Base-by-base conservation (phyloP, 2,113 vertebrate genomes). In the Strigops habroptila region DNA sequence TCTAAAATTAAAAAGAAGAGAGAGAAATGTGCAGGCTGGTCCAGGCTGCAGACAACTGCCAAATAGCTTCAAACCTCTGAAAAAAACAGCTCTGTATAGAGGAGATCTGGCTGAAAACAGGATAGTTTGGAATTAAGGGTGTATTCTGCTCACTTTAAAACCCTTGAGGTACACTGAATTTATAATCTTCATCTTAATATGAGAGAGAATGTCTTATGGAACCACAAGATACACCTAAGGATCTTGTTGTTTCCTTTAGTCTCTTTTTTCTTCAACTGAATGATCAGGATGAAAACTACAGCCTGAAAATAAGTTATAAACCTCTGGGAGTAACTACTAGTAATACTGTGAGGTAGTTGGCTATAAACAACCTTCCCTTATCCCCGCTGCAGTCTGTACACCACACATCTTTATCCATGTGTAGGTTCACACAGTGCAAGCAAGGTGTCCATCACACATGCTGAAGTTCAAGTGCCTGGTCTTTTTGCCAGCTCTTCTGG, bases 1-100 rank as follows among this genome's bases (percentile, higher is more conserved):
- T 92, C 94, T 96, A 80, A 95, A 96, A 90, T 84, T 55, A 5
- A 82, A 80, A 86, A 85, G 81, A 71, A 46, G 7, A 33, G 13
- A 64, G n/a, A 90, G 30, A 91, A 91, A 87, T 55, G 55, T 64
- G 18, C 77, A 77, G 71, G 19, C 79, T 93, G 52, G 41, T 84
- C 77, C 0, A 0, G 49, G 68, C 63, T 48, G 49, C 48, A 12
- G 79, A n/a, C 44, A 75, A 80, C 63, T 94, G 96, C 75, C 86
- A 92, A 39, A 57, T 44, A 89, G 43, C 84, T 95, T 79, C 68
- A 88, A 88, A 90, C 77, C 46, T 78, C 69, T 91, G 67, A 41
- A 93, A 83, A 94, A 93, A n/a, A 5, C 18, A 77, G 76, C 69
- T 90, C 63, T 75, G 65, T 82, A 21, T 6, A 10, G 64, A 62